Evolutionary conservation across 2,797 vertebrate species (phyloP).

Genomic region (Miichthys miiuy): DNA sequence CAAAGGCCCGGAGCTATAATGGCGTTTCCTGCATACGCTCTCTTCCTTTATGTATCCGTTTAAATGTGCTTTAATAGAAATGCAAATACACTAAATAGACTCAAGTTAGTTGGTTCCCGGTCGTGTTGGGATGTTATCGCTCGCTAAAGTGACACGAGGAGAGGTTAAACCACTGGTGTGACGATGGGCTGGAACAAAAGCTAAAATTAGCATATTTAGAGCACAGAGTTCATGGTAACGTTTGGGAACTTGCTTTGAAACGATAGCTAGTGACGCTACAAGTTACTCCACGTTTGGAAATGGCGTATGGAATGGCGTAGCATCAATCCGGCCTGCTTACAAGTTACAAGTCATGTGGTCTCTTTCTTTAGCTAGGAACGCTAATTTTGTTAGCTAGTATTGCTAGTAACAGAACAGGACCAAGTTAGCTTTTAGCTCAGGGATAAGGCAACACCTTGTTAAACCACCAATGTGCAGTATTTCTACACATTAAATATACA

Average conservation of each 20-base stretch:
- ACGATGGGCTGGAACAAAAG: background rate
- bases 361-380: too few species aligned
- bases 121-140: conserved; percentile 6
- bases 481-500: too few species aligned
- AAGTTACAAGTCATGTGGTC: too few species aligned
- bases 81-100: conserved; percentile 1
- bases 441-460: too few species aligned
- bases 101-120: background rate
- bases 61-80: conserved; percentile 4
- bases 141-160: background rate
- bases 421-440: too few species aligned
- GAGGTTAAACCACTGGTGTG: conserved; percentile 12
- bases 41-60: background rate
- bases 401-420: too few species aligned
- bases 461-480: too few species aligned
- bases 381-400: too few species aligned
- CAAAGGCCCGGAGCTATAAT: background rate
- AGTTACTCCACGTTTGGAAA: background rate
- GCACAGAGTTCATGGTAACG: background rate
- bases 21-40: background rate
- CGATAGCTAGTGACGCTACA: background rate
- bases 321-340: background rate
- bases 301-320: too few species aligned
- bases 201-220: conserved; percentile 14
- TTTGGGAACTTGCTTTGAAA: conserved; percentile 4